Percentiles rank a stretch among this genome's conserved stretches.
Evolutionary conservation across 2,797 vertebrate species (phyloP).

Genomic region (Lepus oiostolus): DNA sequence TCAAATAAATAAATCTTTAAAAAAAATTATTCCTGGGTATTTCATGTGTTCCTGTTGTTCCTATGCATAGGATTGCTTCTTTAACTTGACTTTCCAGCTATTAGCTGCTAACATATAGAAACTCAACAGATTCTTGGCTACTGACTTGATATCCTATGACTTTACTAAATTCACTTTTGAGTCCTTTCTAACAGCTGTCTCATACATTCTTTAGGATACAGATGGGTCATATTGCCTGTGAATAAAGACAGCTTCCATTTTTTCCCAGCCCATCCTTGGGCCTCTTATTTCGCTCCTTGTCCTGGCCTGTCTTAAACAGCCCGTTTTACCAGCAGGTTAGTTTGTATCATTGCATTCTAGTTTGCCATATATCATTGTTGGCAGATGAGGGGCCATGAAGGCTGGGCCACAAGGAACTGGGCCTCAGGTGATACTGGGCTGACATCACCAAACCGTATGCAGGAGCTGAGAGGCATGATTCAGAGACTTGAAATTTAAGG

Average conservation of each 20-base stretch:
- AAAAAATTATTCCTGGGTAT: background rate
- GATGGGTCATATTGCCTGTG: background rate
- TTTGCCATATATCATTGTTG: background rate
- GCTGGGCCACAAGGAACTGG: background rate
- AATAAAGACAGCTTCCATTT: slow-evolving; percentile 19
- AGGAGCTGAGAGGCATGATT: background rate
- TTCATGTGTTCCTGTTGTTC: background rate
- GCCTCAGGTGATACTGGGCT: background rate
- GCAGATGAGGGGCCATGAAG: background rate
- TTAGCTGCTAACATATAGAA: slow-evolving; percentile 11
- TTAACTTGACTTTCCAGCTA: background rate
- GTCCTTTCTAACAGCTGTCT: slow-evolving; percentile 1
- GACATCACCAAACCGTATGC: background rate
- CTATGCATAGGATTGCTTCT: background rate
- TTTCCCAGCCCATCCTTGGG: background rate
- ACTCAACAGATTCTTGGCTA: slow-evolving; percentile 11
- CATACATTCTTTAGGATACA: background rate
- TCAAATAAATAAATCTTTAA: no score
- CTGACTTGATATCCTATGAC: background rate
- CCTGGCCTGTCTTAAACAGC: slow-evolving; percentile 8
- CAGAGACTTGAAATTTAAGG: background rate
- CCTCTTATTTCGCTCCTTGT: background rate
- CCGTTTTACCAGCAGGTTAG: background rate
- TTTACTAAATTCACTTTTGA: background rate
- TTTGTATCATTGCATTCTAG: background rate